Percentiles rank a stretch among this genome's conserved stretches.
Evolutionary conservation across 1,140 invertebrate genomes (phyloP).

Genomic region (Drosophila bifasciata): DNA sequence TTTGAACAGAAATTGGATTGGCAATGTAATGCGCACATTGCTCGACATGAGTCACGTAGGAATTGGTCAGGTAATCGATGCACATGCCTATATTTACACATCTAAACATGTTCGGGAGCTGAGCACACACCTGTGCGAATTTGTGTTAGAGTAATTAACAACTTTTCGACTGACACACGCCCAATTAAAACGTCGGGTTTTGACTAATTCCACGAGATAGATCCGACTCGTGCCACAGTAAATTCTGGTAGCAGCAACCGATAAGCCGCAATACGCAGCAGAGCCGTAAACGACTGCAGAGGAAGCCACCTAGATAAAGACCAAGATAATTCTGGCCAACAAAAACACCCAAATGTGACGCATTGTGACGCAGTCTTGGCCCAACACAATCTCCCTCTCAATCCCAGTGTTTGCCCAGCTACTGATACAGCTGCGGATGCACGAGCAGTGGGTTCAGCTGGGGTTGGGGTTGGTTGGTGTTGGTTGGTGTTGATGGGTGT

Average conservation of each 20-base stretch:
- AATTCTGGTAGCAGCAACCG: constrained; percentile 41
- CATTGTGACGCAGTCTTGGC: constrained; percentile 64
- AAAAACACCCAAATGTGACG: constrained; percentile 50
- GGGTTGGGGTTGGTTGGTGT: constrained; percentile 38
- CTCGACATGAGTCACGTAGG: constrained; percentile 6
- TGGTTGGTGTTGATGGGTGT: not conserved
- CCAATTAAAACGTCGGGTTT: constrained; percentile 14
- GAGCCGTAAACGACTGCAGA: constrained; percentile 52
- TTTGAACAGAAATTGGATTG: constrained; percentile 13
- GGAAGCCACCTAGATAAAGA: constrained; percentile 28
- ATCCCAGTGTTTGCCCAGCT: constrained; percentile 27
- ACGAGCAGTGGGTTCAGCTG: constrained; percentile 5
- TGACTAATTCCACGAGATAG: constrained; percentile 20
- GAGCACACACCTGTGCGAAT: no score
- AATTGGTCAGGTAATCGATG: constrained; percentile 9
- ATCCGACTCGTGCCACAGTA: constrained; percentile 19
- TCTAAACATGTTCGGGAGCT: not conserved
- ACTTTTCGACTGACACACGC: constrained; percentile 38
- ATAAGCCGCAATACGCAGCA: constrained; percentile 18
- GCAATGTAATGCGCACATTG: constrained; percentile 15
- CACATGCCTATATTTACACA: not conserved
- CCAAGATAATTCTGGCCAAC: constrained; percentile 16
- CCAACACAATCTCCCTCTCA: constrained; percentile 11
- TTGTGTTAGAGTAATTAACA: constrained; percentile 43
- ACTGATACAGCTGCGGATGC: constrained; percentile 29